Percentiles rank a stretch among this genome's conserved stretches.
Conservation (phyloP, 2,113 vertebrate genomes). For the Psilopsiagon aymara region DNA sequence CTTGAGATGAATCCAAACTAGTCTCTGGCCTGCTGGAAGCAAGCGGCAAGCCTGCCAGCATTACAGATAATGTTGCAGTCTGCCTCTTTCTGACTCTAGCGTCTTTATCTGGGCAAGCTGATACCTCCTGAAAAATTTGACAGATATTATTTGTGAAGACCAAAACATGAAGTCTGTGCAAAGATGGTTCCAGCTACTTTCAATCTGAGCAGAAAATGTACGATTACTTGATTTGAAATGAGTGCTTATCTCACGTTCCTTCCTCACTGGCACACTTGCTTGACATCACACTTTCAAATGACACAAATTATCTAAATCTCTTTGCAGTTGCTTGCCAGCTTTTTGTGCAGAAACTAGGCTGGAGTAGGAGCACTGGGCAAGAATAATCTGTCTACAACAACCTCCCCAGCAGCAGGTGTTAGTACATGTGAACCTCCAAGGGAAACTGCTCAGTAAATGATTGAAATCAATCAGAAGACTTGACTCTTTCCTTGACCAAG, state of each 20-base stretch:
- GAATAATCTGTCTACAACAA: neutral
- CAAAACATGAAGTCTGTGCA: neutral
- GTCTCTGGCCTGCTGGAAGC: neutral
- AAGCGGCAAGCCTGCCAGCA: neutral
- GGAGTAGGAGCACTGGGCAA: neutral
- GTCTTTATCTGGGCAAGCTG: slow-evolving; percentile 10
- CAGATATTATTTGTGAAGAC: neutral
- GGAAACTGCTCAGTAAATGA: neutral
- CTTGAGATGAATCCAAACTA: neutral
- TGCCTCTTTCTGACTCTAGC: neutral
- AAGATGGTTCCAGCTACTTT: neutral
- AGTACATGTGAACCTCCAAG: neutral
- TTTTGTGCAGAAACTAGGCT: neutral
- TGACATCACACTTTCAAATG: neutral
- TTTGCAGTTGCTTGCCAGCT: neutral
- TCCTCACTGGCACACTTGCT: neutral
- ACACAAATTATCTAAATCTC: neutral
- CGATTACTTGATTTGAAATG: neutral
- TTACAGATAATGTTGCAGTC: neutral
- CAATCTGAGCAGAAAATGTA: neutral
- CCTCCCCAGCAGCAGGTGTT: neutral
- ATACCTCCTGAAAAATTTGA: neutral
- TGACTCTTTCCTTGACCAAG: neutral
- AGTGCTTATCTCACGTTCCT: neutral
- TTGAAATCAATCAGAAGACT: neutral